phyloP scores from a whole-genome alignment of 2,888 invertebrate genomes.

The Melangyna quadrimaculata region DNA sequence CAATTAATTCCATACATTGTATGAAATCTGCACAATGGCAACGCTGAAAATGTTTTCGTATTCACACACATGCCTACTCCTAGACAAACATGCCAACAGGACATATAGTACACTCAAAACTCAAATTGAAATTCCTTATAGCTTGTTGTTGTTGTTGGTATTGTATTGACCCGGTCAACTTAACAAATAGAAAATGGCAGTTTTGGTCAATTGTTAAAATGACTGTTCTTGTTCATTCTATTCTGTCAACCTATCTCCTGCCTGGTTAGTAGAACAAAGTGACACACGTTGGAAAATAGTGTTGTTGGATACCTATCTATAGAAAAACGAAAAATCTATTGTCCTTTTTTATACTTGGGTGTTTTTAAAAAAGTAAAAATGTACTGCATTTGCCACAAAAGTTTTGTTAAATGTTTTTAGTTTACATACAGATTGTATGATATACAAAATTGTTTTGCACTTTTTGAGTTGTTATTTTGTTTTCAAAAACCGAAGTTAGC shows the following conservation, averaged over 20 bases:
- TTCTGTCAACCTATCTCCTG: background rate
- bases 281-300: background rate
- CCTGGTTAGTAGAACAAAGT: background rate
- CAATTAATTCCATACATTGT: too few species aligned
- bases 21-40: too few species aligned
- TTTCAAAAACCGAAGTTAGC: background rate
- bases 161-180: constrained; percentile 16
- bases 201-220: constrained; percentile 57
- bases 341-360: background rate
- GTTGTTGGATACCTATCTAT: background rate
- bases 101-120: background rate
- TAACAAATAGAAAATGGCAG: constrained; percentile 45
- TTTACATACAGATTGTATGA: background rate
- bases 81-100: background rate
- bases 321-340: background rate
- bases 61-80: too few species aligned
- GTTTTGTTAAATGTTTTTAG: background rate
- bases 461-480: background rate
- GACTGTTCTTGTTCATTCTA: constrained; percentile 51
- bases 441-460: background rate
- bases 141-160: background rate
- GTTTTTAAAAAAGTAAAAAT: background rate
- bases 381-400: background rate
- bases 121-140: constrained; percentile 1
- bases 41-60: too few species aligned